Evolutionary conservation across 2,113 vertebrate species (phyloP).

Genomic region (Pica pica): DNA sequence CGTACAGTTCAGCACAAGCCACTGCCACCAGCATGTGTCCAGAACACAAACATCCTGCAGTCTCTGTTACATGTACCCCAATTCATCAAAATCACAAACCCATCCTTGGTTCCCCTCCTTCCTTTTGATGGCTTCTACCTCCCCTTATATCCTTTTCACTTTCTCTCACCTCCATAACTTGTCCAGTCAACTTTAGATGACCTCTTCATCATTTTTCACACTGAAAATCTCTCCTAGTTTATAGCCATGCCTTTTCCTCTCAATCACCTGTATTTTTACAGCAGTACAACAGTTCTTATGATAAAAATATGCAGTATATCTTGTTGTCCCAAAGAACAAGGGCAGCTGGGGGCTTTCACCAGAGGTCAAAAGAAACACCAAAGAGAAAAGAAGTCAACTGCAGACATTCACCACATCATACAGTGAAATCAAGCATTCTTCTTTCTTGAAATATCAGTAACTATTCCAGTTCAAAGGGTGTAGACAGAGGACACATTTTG

Average conservation of each 20-base stretch:
- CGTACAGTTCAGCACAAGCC: background rate
- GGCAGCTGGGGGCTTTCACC: background rate
- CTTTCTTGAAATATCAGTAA: background rate
- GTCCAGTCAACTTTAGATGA: background rate
- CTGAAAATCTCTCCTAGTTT: background rate
- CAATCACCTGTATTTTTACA: background rate
- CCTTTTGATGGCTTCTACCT: background rate
- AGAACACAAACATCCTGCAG: background rate
- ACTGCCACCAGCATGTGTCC: background rate
- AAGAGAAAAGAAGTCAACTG: background rate
- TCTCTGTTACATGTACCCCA: background rate
- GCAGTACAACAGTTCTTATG: background rate
- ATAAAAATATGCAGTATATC: background rate
- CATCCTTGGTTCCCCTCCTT: background rate
- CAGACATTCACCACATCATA: rapidly evolving
- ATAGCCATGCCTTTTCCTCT: background rate
- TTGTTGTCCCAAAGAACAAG: background rate
- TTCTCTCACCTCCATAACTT: background rate
- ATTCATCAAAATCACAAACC: background rate
- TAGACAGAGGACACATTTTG: rapidly evolving
- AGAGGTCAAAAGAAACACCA: background rate
- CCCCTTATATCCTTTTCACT: background rate
- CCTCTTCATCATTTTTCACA: background rate
- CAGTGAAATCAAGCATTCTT: background rate
- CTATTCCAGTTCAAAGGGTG: background rate